Percentiles rank a stretch among this genome's conserved stretches.
phyloP scores from a whole-genome alignment of 2,888 invertebrate species.

The Sialis lutaria region DNA sequence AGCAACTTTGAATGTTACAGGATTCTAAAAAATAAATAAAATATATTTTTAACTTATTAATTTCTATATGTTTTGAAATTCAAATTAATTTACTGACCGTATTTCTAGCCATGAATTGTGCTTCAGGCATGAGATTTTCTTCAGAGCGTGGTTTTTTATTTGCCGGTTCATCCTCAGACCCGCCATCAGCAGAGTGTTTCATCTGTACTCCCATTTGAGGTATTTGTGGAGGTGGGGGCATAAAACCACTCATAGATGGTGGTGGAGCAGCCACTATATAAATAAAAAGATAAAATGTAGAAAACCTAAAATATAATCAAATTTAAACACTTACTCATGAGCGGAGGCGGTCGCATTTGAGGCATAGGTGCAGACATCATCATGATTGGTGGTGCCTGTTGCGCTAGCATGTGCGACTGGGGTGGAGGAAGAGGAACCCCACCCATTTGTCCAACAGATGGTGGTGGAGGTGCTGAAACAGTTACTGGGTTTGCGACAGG shows the following conservation, averaged over 20 bases:
- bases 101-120: conserved; percentile 54
- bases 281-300: neutral
- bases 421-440: conserved; percentile 16
- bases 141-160: conserved; percentile 81
- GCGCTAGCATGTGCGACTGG: conserved; percentile 29
- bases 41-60: neutral
- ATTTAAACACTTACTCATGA: conserved; percentile 29
- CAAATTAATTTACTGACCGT: conserved; percentile 23
- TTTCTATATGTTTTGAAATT: neutral
- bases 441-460: conserved; percentile 20
- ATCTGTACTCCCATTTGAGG: conserved; percentile 24
- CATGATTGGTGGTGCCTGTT: conserved; percentile 36
- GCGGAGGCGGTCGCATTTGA: conserved; percentile 35
- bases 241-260: conserved; percentile 27
- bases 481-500: conserved; percentile 22
- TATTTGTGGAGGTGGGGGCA: conserved; percentile 19
- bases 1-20: conserved; percentile 64
- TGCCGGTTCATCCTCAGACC: conserved; percentile 65
- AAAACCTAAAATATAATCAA: too few species aligned
- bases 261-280: conserved; percentile 27
- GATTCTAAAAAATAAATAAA: conserved; percentile 30
- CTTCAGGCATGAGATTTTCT: conserved; percentile 82
- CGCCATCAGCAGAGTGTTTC: conserved; percentile 30
- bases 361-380: conserved; percentile 42
- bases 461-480: conserved; percentile 35